Conservation (phyloP, 2,888 invertebrate species). For the Phyto melanocephala region DNA sequence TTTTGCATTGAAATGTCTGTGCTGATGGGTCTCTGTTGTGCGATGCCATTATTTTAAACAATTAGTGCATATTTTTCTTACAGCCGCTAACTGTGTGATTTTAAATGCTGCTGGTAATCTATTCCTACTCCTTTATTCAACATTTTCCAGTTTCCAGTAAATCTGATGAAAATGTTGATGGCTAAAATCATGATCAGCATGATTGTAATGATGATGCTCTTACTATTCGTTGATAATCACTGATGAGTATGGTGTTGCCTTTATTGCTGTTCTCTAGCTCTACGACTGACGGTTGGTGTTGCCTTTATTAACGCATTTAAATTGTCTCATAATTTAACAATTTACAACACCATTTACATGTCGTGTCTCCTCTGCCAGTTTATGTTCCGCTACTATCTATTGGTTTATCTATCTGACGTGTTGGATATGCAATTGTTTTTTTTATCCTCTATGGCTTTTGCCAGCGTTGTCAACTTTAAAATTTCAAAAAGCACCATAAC, state of each 20-base stretch:
- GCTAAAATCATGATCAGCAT: constrained; percentile 32
- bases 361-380: constrained; percentile 53
- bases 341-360: constrained; percentile 60
- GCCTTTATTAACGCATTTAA: constrained; percentile 60
- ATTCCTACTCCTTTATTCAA: constrained; percentile 32
- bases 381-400: constrained; percentile 56
- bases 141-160: constrained; percentile 22
- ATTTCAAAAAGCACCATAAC: too few species aligned
- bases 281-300: constrained; percentile 2
- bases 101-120: neutral
- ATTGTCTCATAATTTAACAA: constrained; percentile 63
- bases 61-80: constrained; percentile 66
- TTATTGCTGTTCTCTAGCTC: constrained; percentile 22
- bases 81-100: neutral
- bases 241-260: constrained; percentile 40
- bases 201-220: constrained; percentile 17
- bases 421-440: constrained; percentile 18
- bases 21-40: neutral
- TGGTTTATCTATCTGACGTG: constrained; percentile 48
- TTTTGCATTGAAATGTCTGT: neutral
- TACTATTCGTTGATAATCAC: neutral
- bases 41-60: constrained; percentile 68
- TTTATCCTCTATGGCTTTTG: constrained; percentile 12
- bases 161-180: constrained; percentile 58
- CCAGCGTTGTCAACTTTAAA: too few species aligned